Evolutionary conservation across 1,140 invertebrate genomes (phyloP), one percentile per base, ranked within the genome.

Genomic region (Papilio polyxenes): DNA sequence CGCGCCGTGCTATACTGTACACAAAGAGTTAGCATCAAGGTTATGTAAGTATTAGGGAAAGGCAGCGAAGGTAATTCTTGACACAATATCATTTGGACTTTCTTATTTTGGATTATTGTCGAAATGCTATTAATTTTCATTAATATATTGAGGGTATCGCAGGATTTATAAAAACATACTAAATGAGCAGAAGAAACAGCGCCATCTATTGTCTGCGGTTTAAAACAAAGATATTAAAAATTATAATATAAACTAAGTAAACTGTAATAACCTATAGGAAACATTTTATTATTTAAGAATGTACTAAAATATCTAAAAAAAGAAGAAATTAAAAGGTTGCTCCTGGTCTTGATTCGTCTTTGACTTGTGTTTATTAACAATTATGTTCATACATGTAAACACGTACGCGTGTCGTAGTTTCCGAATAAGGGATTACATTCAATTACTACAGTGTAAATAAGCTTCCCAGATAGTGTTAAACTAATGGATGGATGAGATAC

Each of bases 21-120:
- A 86, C 84, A 84, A 87, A 84, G 80, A 83, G 86, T 79, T 59
- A 44, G 77, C 77, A 79, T 83, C 84, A 86, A 84, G 80, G 82
- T 86, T 87, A 83, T 56, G 78, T 85, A 85, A 87, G 80, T 82
- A 7, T 48, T 81, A 81, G 51, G 76, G n/a, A 65, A 23, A 79
- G 77, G 77, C 76, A 59, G 10, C 23, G 23, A 37, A 74, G 23
- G 75, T 77, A 49, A n/a, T 31, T 77, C 75, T 44, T n/a, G n/a
- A 51, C 20, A 49, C 75, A 77, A 77, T 49, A 51, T 13, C 74
- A n/a, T n/a, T 31, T 53, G 5, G 17, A 77, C 75, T 77, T 77
- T 77, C 75, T 31, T 31, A 77, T 23, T 51, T 13, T 44, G 17
- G 44, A 74, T 15, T 53, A 51, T 23, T 77, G 23, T 53, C 3